These are phyloP conservation scores for Cotesia congregata DNA, from an alignment of 2,888 invertebrate species.

Conservation along the genomic window DNA sequence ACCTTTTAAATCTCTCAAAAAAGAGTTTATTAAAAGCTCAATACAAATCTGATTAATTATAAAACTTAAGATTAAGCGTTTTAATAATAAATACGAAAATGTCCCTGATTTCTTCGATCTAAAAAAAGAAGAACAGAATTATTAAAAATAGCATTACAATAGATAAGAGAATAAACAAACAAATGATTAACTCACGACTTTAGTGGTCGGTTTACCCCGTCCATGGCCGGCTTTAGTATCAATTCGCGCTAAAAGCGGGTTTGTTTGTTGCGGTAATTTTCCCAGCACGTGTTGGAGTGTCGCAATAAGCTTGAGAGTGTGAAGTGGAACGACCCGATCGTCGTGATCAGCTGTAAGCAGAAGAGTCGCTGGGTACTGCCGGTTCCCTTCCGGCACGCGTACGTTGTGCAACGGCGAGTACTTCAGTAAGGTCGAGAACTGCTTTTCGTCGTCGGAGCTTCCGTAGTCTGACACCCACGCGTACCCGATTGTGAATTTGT, in stretches of 20 bases:
- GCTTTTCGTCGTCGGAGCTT: conserved; percentile 86
- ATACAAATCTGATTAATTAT: conserved; percentile 47
- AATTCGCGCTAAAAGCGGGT: conserved; percentile 89
- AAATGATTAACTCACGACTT: conserved; percentile 77
- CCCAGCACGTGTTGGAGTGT: conserved; percentile 85
- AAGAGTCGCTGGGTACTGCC: conserved; percentile 91
- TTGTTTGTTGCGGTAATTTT: conserved; percentile 76
- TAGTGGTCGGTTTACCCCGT: conserved; percentile 94
- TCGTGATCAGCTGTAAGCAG: conserved; percentile 98
- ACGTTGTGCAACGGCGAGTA: conserved; percentile 97
- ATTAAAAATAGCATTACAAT: neutral
- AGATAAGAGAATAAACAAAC: conserved; percentile 16
- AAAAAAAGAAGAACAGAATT: conserved; percentile 65
- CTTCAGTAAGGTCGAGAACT: conserved; percentile 87
- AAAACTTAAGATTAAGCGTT: conserved; percentile 79
- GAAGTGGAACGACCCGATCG: conserved; percentile 97
- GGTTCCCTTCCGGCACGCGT: conserved; percentile 73
- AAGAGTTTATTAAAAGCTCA: neutral
- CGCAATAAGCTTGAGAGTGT: conserved; percentile 95
- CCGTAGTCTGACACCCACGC: conserved; percentile 98
- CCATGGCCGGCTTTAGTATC: conserved; percentile 99
- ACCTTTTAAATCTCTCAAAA: too few species aligned
- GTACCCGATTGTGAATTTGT: conserved; percentile 97
- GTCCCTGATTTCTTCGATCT: conserved; percentile 95
- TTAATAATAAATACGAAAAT: conserved; percentile 87